A percentile compares a stretch with the other conserved stretches of the same genome.
These are phyloP conservation scores for Megastigmus dorsalis DNA, from an alignment of 2,888 invertebrate species.

Conservation along the genomic window DNA sequence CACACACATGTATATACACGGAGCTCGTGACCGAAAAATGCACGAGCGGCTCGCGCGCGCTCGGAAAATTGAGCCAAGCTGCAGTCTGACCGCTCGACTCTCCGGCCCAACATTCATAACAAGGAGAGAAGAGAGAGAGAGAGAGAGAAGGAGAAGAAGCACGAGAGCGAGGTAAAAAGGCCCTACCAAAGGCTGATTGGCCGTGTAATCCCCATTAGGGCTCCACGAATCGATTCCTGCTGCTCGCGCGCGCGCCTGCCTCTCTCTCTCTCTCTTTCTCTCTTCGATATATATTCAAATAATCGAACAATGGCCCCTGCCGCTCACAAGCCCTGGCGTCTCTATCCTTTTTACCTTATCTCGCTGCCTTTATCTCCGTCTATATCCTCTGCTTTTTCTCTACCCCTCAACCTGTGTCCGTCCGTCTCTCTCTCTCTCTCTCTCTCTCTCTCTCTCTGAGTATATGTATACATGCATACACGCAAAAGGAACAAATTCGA, in stretches of 20 bases:
- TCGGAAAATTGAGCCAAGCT: slow-evolving; percentile 34
- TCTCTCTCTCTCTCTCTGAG: too few relatives aligned
- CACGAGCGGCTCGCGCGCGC: background rate
- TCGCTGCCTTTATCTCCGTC: slow-evolving; percentile 53
- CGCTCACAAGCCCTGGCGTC: slow-evolving; percentile 63
- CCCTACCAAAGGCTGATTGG: slow-evolving; percentile 68
- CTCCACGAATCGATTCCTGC: slow-evolving; percentile 72
- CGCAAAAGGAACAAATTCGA: slow-evolving; percentile 66
- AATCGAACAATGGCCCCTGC: slow-evolving; percentile 71
- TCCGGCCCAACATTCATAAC: slow-evolving; percentile 22
- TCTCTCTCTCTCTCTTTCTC: slow-evolving; percentile 57
- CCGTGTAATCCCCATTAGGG: slow-evolving; percentile 74
- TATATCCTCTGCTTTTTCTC: slow-evolving; percentile 28
- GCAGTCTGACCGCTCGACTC: background rate
- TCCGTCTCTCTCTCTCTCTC: too few relatives aligned
- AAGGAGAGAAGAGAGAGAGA: slow-evolving; percentile 32
- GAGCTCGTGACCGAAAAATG: slow-evolving; percentile 29
- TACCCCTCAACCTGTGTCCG: too few relatives aligned
- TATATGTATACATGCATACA: too few relatives aligned
- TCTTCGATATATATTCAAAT: slow-evolving; percentile 65
- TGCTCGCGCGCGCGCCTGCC: slow-evolving; percentile 57
- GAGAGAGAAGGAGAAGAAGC: slow-evolving; percentile 54
- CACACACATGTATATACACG: too few relatives aligned
- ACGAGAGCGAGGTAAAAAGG: slow-evolving; percentile 58
- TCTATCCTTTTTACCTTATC: slow-evolving; percentile 57